These are phyloP conservation scores for Leucophora obtusa DNA, from an alignment of 2,888 invertebrate species.

Conservation along the genomic window DNA sequence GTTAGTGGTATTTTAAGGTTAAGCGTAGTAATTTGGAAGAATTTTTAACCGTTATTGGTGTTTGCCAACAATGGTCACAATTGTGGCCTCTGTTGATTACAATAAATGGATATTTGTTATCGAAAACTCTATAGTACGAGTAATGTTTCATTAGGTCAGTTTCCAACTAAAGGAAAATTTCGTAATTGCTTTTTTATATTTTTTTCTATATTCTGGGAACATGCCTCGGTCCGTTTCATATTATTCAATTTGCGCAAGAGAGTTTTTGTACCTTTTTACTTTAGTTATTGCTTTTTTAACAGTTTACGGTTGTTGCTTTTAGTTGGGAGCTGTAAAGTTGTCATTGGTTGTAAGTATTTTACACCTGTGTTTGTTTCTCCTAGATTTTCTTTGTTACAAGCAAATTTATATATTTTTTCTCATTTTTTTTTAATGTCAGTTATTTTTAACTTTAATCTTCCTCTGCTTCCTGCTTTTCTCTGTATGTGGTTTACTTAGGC, in stretches of 20 bases:
- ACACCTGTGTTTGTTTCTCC: constrained; percentile 26
- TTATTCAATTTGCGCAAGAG: not conserved
- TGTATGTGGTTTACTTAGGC: not conserved
- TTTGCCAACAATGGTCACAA: too few relatives aligned
- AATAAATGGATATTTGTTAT: too few relatives aligned
- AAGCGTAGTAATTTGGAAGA: too few relatives aligned
- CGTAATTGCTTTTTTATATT: not conserved
- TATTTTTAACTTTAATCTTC: constrained; percentile 1
- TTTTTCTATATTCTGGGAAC: too few relatives aligned
- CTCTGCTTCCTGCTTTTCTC: not conserved
- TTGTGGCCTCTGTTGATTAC: too few relatives aligned
- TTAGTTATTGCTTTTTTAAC: not conserved
- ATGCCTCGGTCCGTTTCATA: not conserved
- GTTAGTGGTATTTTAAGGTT: too few relatives aligned
- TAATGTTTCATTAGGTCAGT: too few relatives aligned
- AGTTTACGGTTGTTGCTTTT: not conserved
- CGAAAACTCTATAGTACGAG: too few relatives aligned
- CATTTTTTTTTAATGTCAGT: constrained; percentile 3
- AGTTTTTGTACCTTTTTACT: not conserved
- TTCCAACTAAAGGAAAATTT: not conserved
- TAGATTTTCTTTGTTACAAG: not conserved
- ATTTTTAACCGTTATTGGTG: too few relatives aligned
- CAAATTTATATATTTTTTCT: constrained; percentile 7
- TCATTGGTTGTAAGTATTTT: constrained; percentile 36
- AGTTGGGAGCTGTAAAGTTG: constrained; percentile 30